phyloP scores from a whole-genome alignment of 2,888 invertebrate species.

The Amphipyra tragopoginis region DNA sequence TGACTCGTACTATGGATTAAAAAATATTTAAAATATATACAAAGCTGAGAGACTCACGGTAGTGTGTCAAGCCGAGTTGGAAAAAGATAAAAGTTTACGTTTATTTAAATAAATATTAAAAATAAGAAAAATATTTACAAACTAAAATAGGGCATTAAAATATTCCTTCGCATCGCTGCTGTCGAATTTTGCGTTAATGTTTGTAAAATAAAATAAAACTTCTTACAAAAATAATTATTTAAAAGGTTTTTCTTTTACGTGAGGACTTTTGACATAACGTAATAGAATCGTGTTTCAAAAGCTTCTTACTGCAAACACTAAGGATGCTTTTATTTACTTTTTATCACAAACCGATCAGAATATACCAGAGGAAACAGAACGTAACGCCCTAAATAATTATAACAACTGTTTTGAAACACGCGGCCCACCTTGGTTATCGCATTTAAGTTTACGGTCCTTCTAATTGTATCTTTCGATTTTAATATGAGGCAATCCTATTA shows the following conservation, averaged over 20 bases:
- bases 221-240: slow-evolving; percentile 8
- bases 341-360: slow-evolving; percentile 71
- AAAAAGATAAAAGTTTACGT: too few relatives aligned
- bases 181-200: too few relatives aligned
- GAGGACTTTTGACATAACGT: slow-evolving; percentile 32
- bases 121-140: too few relatives aligned
- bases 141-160: too few relatives aligned
- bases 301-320: slow-evolving; percentile 35
- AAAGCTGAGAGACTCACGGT: too few relatives aligned
- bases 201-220: too few relatives aligned
- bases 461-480: slow-evolving; percentile 45
- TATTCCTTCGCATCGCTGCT: too few relatives aligned
- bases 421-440: slow-evolving; percentile 80
- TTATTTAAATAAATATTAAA: too few relatives aligned
- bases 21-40: too few relatives aligned
- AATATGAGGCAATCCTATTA: slow-evolving; percentile 20
- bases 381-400: slow-evolving; percentile 85
- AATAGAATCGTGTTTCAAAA: slow-evolving; percentile 40
- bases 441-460: slow-evolving; percentile 34
- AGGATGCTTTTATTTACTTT: slow-evolving; percentile 48
- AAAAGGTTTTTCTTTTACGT: slow-evolving; percentile 4
- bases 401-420: slow-evolving; percentile 70
- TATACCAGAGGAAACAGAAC: slow-evolving; percentile 74
- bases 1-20: not conserved
- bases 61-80: too few relatives aligned